Evolutionary conservation across 2,888 invertebrate species (phyloP).

Genomic region (Drosophila colorata): DNA sequence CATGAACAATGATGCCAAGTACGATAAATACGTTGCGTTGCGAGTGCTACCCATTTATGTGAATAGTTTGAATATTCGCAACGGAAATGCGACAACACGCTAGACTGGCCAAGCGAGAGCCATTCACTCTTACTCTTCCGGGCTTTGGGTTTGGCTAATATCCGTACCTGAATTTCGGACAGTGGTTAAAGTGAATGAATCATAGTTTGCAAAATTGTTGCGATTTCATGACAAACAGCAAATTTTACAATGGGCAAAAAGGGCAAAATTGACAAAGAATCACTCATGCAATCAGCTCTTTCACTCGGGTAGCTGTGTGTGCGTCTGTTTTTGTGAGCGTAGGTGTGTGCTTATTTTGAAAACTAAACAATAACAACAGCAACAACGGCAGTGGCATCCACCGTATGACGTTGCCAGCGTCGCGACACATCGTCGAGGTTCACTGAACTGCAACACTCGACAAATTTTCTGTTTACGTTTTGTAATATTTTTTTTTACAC

Average conservation of each 20-base stretch:
- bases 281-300: conserved; percentile 64
- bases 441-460: conserved; percentile 64
- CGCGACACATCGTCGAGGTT: conserved; percentile 39
- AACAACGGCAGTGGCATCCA: conserved; percentile 44
- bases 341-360: conserved; percentile 63
- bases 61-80: conserved; percentile 55
- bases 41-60: conserved; percentile 13
- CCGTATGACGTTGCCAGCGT: conserved; percentile 52
- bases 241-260: conserved; percentile 18
- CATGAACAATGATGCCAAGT: conserved; percentile 57
- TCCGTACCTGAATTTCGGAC: conserved; percentile 26
- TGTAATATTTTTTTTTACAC: conserved; percentile 30
- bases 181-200: conserved; percentile 56
- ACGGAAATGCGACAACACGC: conserved; percentile 76
- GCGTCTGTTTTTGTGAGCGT: conserved; percentile 37
- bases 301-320: conserved; percentile 10
- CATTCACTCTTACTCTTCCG: conserved; percentile 40
- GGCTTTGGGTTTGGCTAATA: conserved; percentile 38
- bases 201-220: conserved; percentile 55
- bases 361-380: conserved; percentile 49
- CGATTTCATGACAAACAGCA: conserved; percentile 37
- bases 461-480: conserved; percentile 63
- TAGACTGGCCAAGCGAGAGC: conserved; percentile 47
- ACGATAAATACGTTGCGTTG: conserved; percentile 24
- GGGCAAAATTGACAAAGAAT: conserved; percentile 42